Evolutionary conservation across 2,888 invertebrate species (phyloP).

Genomic region (Crioceris asparagi): DNA sequence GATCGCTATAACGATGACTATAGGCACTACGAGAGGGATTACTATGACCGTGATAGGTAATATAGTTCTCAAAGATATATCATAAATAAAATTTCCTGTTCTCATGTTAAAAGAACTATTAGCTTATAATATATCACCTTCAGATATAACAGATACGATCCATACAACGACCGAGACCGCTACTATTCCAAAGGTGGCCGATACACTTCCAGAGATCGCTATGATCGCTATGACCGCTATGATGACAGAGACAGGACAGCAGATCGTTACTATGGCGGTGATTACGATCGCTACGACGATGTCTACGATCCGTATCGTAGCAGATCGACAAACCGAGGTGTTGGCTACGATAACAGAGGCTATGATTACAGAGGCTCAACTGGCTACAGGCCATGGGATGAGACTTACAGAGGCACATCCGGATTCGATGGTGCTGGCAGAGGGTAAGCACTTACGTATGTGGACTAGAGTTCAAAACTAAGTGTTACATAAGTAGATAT

Average conservation of each 20-base stretch:
- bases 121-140: too few relatives aligned
- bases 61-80: too few relatives aligned
- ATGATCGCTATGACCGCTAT: slow-evolving; percentile 25
- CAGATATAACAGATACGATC: slow-evolving; percentile 7
- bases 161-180: neutral
- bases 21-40: slow-evolving; percentile 13
- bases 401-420: slow-evolving; percentile 50
- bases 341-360: slow-evolving; percentile 30
- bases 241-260: slow-evolving; percentile 6
- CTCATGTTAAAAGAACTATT: too few relatives aligned
- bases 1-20: slow-evolving; percentile 8
- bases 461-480: too few relatives aligned
- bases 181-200: slow-evolving; percentile 6
- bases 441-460: too few relatives aligned
- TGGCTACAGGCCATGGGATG: slow-evolving; percentile 45
- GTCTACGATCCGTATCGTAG: slow-evolving; percentile 13
- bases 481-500: too few relatives aligned
- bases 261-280: slow-evolving; percentile 32
- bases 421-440: slow-evolving; percentile 51
- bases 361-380: slow-evolving; percentile 40
- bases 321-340: slow-evolving; percentile 23
- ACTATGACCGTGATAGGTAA: slow-evolving; percentile 9
- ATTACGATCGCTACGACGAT: slow-evolving; percentile 9
- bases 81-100: too few relatives aligned
- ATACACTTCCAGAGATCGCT: slow-evolving; percentile 20